Percentiles rank a stretch among this genome's conserved stretches.
These are phyloP conservation scores for Etheostoma spectabile DNA, from an alignment of 2,113 vertebrate species.

Conservation along the genomic window DNA sequence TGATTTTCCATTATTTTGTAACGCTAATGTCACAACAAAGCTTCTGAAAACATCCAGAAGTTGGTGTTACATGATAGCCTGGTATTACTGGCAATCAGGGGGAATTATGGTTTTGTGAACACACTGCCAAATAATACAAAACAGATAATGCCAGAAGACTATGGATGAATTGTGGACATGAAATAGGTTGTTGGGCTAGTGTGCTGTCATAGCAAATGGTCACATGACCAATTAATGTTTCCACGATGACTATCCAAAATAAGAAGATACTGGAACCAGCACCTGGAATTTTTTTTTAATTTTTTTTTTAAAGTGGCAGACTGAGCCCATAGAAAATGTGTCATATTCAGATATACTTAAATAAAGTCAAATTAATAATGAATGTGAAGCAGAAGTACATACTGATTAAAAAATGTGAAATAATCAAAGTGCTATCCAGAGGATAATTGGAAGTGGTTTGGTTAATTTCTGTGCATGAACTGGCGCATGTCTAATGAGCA, in stretches of 20 bases:
- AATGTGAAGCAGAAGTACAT: too few species aligned
- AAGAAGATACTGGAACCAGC: too few species aligned
- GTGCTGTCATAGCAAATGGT: background rate
- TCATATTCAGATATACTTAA: too few species aligned
- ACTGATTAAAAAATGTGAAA: too few species aligned
- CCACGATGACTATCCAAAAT: too few species aligned
- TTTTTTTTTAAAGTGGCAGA: too few species aligned
- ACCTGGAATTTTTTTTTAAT: too few species aligned
- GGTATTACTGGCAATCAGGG: constrained; percentile 4
- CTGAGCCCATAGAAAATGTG: too few species aligned
- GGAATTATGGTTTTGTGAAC: constrained; percentile 32
- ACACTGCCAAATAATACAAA: background rate
- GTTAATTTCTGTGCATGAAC: constrained; percentile 4
- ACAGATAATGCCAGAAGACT: background rate
- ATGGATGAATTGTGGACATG: background rate
- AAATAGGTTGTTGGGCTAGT: background rate
- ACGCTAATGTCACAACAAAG: constrained; percentile 51
- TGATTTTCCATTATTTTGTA: constrained; percentile 62
- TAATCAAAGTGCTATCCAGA: too few species aligned
- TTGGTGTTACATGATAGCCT: background rate
- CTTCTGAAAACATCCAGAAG: constrained; percentile 4
- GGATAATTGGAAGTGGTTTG: background rate
- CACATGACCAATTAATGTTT: too few species aligned
- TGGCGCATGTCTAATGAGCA: background rate
- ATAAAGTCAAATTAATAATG: too few species aligned